Percentiles rank a stretch among this genome's conserved stretches.
Conservation (phyloP, 2,888 invertebrate genomes). For the Drosophila nigricruria region DNA sequence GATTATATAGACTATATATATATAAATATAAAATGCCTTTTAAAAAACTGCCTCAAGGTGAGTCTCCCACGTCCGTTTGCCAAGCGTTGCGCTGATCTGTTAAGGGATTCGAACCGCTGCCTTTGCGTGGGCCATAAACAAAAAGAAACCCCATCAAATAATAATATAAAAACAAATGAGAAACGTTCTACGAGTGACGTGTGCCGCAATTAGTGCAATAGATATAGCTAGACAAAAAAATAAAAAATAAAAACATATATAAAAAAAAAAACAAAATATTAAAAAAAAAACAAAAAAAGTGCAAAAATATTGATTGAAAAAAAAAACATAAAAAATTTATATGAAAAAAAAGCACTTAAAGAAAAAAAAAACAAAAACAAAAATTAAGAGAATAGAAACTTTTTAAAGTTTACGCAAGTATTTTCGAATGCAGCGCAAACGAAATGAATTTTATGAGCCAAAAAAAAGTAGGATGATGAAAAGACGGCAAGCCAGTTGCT, state of each 20-base stretch:
- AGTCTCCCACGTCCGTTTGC: slow-evolving; percentile 30
- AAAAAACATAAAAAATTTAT: slow-evolving; percentile 1
- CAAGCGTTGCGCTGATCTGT: slow-evolving; percentile 10
- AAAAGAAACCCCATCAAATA: slow-evolving; percentile 2
- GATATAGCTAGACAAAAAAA: neutral
- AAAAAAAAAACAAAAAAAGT: neutral
- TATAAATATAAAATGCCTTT: slow-evolving; percentile 33
- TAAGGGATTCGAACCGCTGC: slow-evolving; percentile 12
- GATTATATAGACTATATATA: neutral
- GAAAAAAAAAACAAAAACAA: neutral
- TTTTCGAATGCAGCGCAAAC: slow-evolving; percentile 16
- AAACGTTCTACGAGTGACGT: slow-evolving; percentile 40
- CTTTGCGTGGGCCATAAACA: slow-evolving; percentile 20
- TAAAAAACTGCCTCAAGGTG: slow-evolving; percentile 40
- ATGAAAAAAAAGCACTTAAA: neutral
- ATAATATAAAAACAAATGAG: neutral
- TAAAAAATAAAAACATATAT: neutral
- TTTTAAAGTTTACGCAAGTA: slow-evolving; percentile 15
- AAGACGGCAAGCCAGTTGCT: slow-evolving; percentile 49
- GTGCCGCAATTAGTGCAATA: slow-evolving; percentile 12
- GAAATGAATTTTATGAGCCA: slow-evolving; percentile 3
- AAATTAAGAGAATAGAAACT: neutral
- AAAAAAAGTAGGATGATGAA: neutral
- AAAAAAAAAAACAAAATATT: slow-evolving; percentile 2
- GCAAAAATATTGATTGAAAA: slow-evolving; percentile 2